Evolutionary conservation across 2,888 invertebrate species (phyloP).

Genomic region (Heliconius aoede): DNA sequence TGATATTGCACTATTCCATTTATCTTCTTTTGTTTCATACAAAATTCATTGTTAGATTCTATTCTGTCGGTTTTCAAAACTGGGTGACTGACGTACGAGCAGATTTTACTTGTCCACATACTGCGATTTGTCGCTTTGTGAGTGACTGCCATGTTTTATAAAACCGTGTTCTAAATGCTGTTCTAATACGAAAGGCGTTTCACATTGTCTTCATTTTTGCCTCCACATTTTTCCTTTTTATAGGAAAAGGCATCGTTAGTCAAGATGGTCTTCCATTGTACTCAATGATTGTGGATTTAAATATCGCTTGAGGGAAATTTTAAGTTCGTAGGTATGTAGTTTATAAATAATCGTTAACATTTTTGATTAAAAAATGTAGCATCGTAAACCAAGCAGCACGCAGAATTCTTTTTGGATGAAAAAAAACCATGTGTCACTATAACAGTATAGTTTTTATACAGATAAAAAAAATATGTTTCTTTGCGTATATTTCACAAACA

Average conservation of each 20-base stretch:
- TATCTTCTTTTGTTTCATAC: not conserved
- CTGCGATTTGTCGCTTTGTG: constrained; percentile 32
- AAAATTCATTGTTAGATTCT: not conserved
- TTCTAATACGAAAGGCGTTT: not conserved
- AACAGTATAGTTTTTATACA: too few relatives aligned
- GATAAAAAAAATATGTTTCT: too few relatives aligned
- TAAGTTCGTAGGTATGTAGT: not conserved
- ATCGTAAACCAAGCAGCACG: not conserved
- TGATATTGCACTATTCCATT: not conserved
- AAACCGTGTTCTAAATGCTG: constrained; percentile 18
- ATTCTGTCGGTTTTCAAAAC: not conserved
- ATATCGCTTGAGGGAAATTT: not conserved
- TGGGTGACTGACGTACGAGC: constrained; percentile 31
- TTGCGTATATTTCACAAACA: too few relatives aligned
- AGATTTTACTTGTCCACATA: constrained; percentile 33
- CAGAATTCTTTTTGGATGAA: too few relatives aligned
- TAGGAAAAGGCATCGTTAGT: constrained; percentile 4
- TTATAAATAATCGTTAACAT: not conserved
- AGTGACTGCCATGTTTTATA: constrained; percentile 30
- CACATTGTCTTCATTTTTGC: not conserved
- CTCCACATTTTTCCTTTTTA: not conserved
- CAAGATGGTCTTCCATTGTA: not conserved
- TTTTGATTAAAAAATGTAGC: not conserved
- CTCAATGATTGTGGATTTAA: not conserved
- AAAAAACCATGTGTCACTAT: too few relatives aligned